These are phyloP conservation scores for Agrochola macilenta DNA, from an alignment of 2,888 invertebrate species.

Conservation along the genomic window DNA sequence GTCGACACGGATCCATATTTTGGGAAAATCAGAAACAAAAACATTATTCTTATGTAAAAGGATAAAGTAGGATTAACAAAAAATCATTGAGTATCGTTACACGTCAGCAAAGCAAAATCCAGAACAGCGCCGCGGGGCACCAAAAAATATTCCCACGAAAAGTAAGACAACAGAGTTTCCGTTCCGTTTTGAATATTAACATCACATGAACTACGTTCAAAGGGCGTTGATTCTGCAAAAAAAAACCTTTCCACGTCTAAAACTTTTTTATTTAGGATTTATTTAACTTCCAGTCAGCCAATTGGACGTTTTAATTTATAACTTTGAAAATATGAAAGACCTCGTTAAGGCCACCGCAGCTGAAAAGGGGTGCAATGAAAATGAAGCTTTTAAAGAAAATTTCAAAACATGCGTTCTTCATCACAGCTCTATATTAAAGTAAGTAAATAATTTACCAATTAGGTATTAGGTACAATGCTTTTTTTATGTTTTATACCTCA, in stretches of 20 bases:
- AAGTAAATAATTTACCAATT: constrained; percentile 20
- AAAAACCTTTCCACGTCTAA: constrained; percentile 3
- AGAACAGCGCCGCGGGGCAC: constrained; percentile 27
- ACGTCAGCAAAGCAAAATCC: constrained; percentile 27
- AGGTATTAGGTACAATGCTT: too few species aligned
- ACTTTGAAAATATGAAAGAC: constrained; percentile 78
- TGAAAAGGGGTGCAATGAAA: constrained; percentile 71
- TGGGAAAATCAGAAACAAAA: constrained; percentile 35
- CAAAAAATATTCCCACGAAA: constrained; percentile 35
- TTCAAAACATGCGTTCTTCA: constrained; percentile 73
- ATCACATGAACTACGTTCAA: constrained; percentile 57
- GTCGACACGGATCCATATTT: constrained; percentile 30
- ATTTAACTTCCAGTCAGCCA: constrained; percentile 76
- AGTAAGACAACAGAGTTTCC: constrained; percentile 60
- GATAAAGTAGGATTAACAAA: constrained; percentile 41
- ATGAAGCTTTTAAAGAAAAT: constrained; percentile 74
- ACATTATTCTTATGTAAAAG: constrained; percentile 19
- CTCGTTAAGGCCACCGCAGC: constrained; percentile 68
- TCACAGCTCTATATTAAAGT: constrained; percentile 75
- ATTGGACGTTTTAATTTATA: constrained; percentile 80
- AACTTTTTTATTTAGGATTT: constrained; percentile 46
- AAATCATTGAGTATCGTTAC: constrained; percentile 31
- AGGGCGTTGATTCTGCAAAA: constrained; percentile 52
- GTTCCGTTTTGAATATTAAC: constrained; percentile 61
- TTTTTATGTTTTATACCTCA: too few species aligned